These are phyloP conservation scores for Leucophenga montana DNA, from an alignment of 2,888 invertebrate species.

Conservation along the genomic window DNA sequence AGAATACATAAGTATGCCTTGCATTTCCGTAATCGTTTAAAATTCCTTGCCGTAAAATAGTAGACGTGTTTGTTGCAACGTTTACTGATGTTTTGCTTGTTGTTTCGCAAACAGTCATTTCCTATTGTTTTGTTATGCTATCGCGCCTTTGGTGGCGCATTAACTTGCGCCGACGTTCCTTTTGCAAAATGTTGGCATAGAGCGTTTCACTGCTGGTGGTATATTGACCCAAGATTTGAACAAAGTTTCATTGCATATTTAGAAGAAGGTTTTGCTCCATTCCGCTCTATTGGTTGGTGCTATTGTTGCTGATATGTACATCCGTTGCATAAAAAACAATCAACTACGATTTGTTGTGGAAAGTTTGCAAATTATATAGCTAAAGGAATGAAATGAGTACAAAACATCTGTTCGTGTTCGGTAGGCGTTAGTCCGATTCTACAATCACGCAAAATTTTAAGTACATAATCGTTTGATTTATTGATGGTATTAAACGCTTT, in stretches of 20 bases:
- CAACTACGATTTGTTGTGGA: conserved; percentile 66
- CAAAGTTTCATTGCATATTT: conserved; percentile 64
- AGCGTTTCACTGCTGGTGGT: background rate
- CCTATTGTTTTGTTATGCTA: conserved; percentile 44
- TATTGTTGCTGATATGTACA: conserved; percentile 49
- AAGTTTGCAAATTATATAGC: conserved; percentile 66
- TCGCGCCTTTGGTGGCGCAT: conserved; percentile 1
- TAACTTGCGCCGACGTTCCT: conserved; percentile 33
- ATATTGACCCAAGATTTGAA: background rate
- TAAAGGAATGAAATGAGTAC: conserved; percentile 11
- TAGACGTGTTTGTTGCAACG: conserved; percentile 14
- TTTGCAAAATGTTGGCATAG: conserved; percentile 23
- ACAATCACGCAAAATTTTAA: no score
- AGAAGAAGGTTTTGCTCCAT: conserved; percentile 46
- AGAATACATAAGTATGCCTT: conserved; percentile 67
- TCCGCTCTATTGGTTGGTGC: no score
- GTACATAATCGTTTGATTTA: no score
- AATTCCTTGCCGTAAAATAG: conserved; percentile 23
- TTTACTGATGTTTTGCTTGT: conserved; percentile 37
- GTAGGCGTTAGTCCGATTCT: conserved; percentile 49
- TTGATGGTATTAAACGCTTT: no score
- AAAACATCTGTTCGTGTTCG: conserved; percentile 50
- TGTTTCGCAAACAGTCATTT: conserved; percentile 57
- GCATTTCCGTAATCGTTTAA: conserved; percentile 62
- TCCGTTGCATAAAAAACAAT: conserved; percentile 52